Base-by-base conservation (phyloP, 2,888 invertebrate species). In the Cheilosia impressa region DNA sequence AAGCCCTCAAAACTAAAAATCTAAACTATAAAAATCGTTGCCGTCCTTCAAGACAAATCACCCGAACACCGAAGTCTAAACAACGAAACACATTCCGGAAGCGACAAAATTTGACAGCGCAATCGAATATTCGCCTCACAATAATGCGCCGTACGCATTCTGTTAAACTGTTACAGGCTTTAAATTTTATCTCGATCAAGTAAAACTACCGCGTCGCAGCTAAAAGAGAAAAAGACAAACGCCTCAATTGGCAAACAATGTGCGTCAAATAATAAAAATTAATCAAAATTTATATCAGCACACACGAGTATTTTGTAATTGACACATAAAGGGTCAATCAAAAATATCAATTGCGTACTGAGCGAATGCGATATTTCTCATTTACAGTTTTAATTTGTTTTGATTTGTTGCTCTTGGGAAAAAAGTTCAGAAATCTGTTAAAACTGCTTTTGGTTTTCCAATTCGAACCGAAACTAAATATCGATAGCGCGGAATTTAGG, bases 241-340 rank as follows among this genome's bases (percentile, higher is more conserved):
- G 41, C 78, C 53, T 82, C 82, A 82, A 82, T 82, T 82, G 78
- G 60, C 82, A 66, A 82, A 82, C 78, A 82, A 82, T 82, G 76
- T 52, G 69, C 77, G 65, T 65, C 69, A 77, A 71, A 82, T 82
- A 66, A 78, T 24, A 52, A 71, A 66, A 55, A 78, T 66, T 60
- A 82, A 82, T 82, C 60, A 72, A 62, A 82, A 55, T 72, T 72
- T 57, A 72, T 82, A 82, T 82, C 78, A 82, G 77, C 78, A 71
- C 57, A 58, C 27, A 65, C 55, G 60, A 66, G 66, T 55, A 60
- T 78, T 72, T 82, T 72, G 58, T 72, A 82, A 82, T 82, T 82
- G 82, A 82, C 78, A 66, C 65, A 82, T 82, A 78, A 82, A 82
- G 78, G 82, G 82, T 82, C 82, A 82, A 82, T 82, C 38, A 82